Evolutionary conservation across 2,797 vertebrate species (phyloP).

Genomic region (Pitangus sulphuratus): DNA sequence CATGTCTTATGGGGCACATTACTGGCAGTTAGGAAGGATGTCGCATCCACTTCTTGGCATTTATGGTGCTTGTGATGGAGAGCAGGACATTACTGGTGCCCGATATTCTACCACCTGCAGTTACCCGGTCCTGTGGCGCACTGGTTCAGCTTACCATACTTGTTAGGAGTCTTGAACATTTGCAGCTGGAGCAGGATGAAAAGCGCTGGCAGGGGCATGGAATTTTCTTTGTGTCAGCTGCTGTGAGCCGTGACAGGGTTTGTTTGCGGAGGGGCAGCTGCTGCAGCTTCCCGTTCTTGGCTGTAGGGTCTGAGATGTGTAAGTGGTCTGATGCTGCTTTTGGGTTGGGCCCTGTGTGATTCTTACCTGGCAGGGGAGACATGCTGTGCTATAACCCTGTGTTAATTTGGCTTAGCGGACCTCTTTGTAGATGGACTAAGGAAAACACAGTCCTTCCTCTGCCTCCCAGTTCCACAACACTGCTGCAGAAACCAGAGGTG

Average conservation of each 20-base stretch:
- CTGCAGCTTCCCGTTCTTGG: neutral
- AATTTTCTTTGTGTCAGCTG: neutral
- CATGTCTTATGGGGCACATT: rapidly evolving
- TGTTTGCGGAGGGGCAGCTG: neutral
- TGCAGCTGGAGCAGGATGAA: neutral
- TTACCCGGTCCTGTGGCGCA: rapidly evolving
- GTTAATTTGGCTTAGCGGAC: neutral
- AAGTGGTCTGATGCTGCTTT: neutral
- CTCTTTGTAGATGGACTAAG: neutral
- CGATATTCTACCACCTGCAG: neutral
- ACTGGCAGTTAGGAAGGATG: neutral
- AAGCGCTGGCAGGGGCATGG: neutral
- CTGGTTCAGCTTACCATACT: neutral
- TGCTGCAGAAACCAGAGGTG: neutral
- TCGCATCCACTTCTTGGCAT: rapidly evolving
- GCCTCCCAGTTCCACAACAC: rapidly evolving
- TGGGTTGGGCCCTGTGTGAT: neutral
- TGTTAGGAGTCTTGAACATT: neutral
- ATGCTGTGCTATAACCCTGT: rapidly evolving
- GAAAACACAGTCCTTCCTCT: neutral
- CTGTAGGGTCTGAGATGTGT: neutral
- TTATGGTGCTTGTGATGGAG: neutral
- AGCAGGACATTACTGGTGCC: neutral
- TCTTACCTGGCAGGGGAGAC: neutral
- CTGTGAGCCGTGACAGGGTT: neutral